Conservation (phyloP, 2,888 invertebrate species). For the Eupeodes latifasciatus region DNA sequence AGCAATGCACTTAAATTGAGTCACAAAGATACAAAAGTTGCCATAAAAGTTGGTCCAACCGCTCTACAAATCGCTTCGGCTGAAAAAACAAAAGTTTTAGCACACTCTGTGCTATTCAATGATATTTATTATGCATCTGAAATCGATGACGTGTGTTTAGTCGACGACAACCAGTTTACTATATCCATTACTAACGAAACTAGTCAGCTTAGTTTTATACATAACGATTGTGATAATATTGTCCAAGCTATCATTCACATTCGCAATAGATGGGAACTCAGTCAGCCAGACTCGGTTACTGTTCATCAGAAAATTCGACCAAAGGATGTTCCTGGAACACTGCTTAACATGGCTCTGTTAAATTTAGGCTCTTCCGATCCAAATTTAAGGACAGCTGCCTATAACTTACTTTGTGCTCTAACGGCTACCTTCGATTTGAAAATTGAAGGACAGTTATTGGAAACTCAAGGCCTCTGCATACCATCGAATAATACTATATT, state of each 20-base stretch:
- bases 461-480: constrained; percentile 98
- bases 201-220: constrained; percentile 97
- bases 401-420: constrained; percentile 96
- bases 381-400: constrained; percentile 97
- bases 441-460: constrained; percentile 97
- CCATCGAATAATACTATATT: constrained; percentile 99
- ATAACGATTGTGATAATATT: constrained; percentile 98
- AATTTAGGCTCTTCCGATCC: constrained; percentile 99
- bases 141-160: constrained; percentile 97
- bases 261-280: constrained; percentile 97
- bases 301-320: constrained; percentile 99
- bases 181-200: constrained; percentile 97
- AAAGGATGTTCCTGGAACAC: constrained; percentile 98
- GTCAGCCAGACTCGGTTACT: constrained; percentile 97
- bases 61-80: constrained; percentile 98
- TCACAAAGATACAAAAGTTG: constrained; percentile 98
- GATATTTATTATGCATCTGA: constrained; percentile 99
- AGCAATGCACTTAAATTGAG: constrained; percentile 97
- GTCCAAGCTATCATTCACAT: constrained; percentile 99
- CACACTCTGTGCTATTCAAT: constrained; percentile 95
- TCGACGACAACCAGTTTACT: constrained; percentile 99
- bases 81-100: constrained; percentile 97
- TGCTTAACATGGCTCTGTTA: constrained; percentile 98
- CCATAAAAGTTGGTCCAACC: constrained; percentile 98
- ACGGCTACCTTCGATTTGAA: constrained; percentile 98